These are phyloP conservation scores for Leptonema lineaticorne DNA, from an alignment of 1,140 invertebrate genomes.

Conservation along the genomic window DNA sequence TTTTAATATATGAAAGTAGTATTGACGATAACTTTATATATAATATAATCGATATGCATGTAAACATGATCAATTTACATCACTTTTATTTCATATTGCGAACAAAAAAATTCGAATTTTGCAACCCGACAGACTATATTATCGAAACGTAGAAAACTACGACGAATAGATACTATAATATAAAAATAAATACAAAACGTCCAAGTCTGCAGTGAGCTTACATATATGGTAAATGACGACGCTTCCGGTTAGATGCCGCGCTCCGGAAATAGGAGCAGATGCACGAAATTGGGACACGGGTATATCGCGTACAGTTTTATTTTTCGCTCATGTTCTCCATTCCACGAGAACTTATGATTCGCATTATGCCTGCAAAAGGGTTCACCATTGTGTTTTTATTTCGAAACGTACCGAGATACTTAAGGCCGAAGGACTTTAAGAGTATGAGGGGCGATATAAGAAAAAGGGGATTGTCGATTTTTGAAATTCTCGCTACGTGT, in stretches of 20 bases:
- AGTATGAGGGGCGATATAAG: background rate
- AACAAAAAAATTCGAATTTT: too few species aligned
- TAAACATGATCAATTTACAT: too few species aligned
- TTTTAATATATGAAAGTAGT: too few species aligned
- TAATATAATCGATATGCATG: too few species aligned
- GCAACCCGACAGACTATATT: too few species aligned
- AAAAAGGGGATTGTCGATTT: constrained; percentile 11
- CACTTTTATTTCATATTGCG: too few species aligned
- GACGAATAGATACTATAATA: too few species aligned
- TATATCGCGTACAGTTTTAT: constrained; percentile 14
- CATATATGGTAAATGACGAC: constrained; percentile 14
- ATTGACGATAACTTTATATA: too few species aligned
- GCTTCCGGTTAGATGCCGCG: background rate
- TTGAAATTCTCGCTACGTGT: constrained; percentile 8
- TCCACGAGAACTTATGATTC: constrained; percentile 21
- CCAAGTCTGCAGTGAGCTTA: constrained; percentile 17
- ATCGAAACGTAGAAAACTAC: too few species aligned
- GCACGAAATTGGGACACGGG: constrained; percentile 16
- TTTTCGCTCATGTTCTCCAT: constrained; percentile 15
- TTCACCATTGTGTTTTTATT: background rate
- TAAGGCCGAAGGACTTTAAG: background rate
- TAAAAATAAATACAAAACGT: too few species aligned
- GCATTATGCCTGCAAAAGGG: constrained; percentile 12
- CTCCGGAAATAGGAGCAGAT: background rate
- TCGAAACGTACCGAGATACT: constrained; percentile 10